These are phyloP conservation scores for Halictus rubicundus DNA, from an alignment of 1,140 invertebrate species.

Conservation along the genomic window DNA sequence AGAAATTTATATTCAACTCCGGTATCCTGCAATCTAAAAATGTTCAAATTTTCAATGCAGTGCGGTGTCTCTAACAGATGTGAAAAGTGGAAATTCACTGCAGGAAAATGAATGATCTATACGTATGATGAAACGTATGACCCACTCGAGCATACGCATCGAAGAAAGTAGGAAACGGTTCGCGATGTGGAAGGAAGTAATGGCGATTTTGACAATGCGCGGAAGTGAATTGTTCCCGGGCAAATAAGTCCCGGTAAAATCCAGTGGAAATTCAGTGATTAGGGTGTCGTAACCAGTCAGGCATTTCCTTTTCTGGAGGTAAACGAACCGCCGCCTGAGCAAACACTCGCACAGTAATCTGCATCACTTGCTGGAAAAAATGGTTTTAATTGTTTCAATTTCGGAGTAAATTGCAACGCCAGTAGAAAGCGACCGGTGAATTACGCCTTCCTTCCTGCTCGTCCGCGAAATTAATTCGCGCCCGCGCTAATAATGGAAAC, in stretches of 20 bases:
- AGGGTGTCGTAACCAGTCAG: conserved; percentile 43
- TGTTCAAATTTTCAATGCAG: too few relatives aligned
- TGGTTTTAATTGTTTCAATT: conserved; percentile 70
- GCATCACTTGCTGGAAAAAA: conserved; percentile 30
- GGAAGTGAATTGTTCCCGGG: neutral
- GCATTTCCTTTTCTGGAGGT: conserved; percentile 53
- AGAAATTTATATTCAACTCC: too few relatives aligned
- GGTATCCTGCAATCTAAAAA: too few relatives aligned
- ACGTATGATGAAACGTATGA: too few relatives aligned
- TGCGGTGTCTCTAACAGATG: too few relatives aligned
- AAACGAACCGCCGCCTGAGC: conserved; percentile 17
- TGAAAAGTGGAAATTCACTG: too few relatives aligned
- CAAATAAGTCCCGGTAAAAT: conserved; percentile 1
- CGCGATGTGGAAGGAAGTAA: neutral
- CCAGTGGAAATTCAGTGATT: conserved; percentile 25
- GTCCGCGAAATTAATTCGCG: conserved; percentile 67
- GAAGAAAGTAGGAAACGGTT: neutral
- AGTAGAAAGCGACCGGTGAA: conserved; percentile 64
- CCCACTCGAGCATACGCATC: neutral
- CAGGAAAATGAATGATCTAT: too few relatives aligned
- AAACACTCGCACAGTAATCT: conserved; percentile 55
- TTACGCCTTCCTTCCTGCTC: conserved; percentile 70
- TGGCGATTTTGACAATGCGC: neutral
- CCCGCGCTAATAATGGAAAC: conserved; percentile 60
- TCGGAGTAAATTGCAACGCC: conserved; percentile 63